Conservation (phyloP, 2,888 invertebrate genomes). For the Ormia ochracea region DNA sequence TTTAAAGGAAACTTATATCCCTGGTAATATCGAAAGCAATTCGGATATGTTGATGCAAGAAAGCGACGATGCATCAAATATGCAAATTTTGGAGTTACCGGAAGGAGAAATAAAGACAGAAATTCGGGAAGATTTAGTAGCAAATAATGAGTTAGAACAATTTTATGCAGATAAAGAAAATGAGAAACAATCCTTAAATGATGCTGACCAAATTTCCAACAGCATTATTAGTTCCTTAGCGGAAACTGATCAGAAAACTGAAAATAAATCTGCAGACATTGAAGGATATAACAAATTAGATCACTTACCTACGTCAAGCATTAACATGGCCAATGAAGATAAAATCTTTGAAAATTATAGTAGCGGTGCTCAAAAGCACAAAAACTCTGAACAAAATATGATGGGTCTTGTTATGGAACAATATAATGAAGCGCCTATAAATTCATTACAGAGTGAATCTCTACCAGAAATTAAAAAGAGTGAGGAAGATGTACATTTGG, state of each 20-base stretch:
- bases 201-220: conserved; percentile 8
- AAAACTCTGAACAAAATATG: conserved; percentile 43
- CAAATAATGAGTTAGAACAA: conserved; percentile 14
- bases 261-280: conserved; percentile 5
- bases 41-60: conserved; percentile 73
- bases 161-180: background rate
- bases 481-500: background rate
- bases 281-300: background rate
- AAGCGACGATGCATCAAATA: conserved; percentile 68
- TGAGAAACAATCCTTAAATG: background rate
- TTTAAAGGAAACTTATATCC: conserved; percentile 26
- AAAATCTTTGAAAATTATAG: conserved; percentile 13
- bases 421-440: background rate
- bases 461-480: background rate
- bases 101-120: conserved; percentile 25
- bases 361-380: background rate
- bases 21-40: conserved; percentile 43
- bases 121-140: background rate
- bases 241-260: conserved; percentile 53
- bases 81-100: conserved; percentile 49
- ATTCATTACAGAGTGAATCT: conserved; percentile 6
- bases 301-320: background rate
- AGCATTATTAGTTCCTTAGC: conserved; percentile 39
- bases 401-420: conserved; percentile 46
- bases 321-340: conserved; percentile 7